These are phyloP conservation scores for Nomada hirtipes DNA, from an alignment of 2,888 invertebrate species.

Conservation along the genomic window DNA sequence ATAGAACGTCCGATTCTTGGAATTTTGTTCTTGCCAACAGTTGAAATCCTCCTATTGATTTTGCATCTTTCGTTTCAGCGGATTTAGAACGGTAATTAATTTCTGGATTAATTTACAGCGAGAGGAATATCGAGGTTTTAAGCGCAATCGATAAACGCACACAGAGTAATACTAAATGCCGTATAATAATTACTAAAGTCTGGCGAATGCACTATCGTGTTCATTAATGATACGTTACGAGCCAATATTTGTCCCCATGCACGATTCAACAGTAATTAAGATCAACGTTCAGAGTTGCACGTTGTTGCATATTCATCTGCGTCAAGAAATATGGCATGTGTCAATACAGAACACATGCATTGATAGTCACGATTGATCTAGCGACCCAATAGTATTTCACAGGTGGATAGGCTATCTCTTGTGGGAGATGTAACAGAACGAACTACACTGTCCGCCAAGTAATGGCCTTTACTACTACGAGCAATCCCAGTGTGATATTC, in stretches of 20 bases:
- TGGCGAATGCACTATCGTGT: not conserved
- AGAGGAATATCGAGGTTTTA: not conserved
- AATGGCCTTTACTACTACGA: conserved; percentile 18
- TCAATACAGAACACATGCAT: not conserved
- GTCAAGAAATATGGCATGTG: not conserved
- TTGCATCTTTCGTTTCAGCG: not conserved
- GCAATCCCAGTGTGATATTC: not conserved
- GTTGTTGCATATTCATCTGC: not conserved
- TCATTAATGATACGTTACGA: not conserved
- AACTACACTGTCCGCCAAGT: conserved; percentile 14
- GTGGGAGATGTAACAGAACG: conserved; percentile 25
- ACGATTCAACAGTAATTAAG: not conserved
- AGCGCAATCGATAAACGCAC: too few relatives aligned
- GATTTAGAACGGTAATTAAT: conserved; percentile 1
- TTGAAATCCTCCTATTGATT: conserved; percentile 1
- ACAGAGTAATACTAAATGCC: not conserved
- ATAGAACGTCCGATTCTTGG: conserved; percentile 1
- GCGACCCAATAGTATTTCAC: conserved; percentile 33
- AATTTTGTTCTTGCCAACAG: conserved; percentile 10
- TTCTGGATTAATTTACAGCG: not conserved
- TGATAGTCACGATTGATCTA: conserved; percentile 26
- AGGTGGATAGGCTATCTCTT: conserved; percentile 21
- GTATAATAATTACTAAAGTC: not conserved
- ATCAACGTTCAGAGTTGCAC: conserved; percentile 13
- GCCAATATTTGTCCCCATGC: conserved; percentile 1